Base-by-base conservation (phyloP, 2,888 invertebrate species). In the Xestia ashworthii region DNA sequence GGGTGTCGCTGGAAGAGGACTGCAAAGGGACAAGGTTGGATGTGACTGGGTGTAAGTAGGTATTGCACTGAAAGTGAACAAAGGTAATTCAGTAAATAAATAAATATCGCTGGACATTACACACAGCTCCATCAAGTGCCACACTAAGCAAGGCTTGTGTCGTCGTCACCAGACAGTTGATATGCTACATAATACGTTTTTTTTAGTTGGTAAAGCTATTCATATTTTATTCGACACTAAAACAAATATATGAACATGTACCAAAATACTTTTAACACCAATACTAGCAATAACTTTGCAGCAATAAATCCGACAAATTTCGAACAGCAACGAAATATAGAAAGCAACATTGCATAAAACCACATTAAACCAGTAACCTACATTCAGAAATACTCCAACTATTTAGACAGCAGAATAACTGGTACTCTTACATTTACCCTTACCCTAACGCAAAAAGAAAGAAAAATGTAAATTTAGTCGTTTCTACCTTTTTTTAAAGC, bases 391-490 rank as follows among this genome's bases (percentile, higher is more conserved):
- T 25, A 60, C 58, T 67, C 25, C 38, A 46, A 62, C 58, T 32
- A 67, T 67, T 73, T 41, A 11, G 58, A 79, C 58, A 53, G 62
- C 5, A 65, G 55, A 62, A 55, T 16, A 41, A 53, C 53, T 74
- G 67, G 62, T 32, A 81, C 44, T 25, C 5, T 60, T 38, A 25
- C 48, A 81, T 68, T 53, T n/a, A n/a, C n/a, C n/a, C n/a, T 74
- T 41, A 2, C 14, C n/a, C 25, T 53, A 32, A 48, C 46, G 19
- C 1, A 74, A 79, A 78, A 79, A 41, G 32, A n/a, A 41, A 19
- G 11, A 16, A 22, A 58, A 38, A 6, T n/a, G 22, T 38, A 48
- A 22, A 25, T 76, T 60, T 46, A 46, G 48, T 80, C 38, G 22
- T 16, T 19, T 46, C 50, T 53, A 62, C 53, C 38, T 46, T 44